Evolutionary conservation across 2,797 vertebrate genomes (phyloP).

Genomic region (Pseudotriccus pelzelni): DNA sequence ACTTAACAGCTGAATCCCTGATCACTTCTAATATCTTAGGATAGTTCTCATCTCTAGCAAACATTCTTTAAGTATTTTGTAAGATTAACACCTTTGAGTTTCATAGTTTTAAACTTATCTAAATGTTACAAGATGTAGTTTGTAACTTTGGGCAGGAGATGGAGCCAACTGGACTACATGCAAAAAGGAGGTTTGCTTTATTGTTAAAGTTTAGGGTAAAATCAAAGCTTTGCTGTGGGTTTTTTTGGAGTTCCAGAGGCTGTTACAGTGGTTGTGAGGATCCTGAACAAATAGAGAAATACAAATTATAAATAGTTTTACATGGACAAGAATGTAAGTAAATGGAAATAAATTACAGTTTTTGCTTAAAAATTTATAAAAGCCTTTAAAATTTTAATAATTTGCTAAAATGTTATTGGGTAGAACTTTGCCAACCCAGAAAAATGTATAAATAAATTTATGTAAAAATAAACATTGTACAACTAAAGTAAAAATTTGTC

Average conservation of each 20-base stretch:
- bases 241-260: neutral
- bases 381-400: neutral
- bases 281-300: neutral
- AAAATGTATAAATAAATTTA: neutral
- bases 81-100: neutral
- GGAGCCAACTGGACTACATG: conserved; percentile 28
- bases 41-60: neutral
- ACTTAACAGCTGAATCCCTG: neutral
- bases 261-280: neutral
- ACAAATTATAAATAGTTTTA: neutral
- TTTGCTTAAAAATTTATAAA: neutral
- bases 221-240: neutral
- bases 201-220: neutral
- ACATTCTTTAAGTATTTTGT: neutral
- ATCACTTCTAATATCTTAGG: neutral
- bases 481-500: neutral
- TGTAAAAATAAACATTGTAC: neutral
- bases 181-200: neutral
- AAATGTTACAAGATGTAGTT: conserved; percentile 15
- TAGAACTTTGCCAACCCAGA: neutral
- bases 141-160: conserved; percentile 25
- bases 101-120: neutral
- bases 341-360: neutral
- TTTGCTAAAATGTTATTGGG: neutral
- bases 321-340: neutral